Base-by-base conservation (phyloP, 2,113 vertebrate species). In the Glareola pratincola region DNA sequence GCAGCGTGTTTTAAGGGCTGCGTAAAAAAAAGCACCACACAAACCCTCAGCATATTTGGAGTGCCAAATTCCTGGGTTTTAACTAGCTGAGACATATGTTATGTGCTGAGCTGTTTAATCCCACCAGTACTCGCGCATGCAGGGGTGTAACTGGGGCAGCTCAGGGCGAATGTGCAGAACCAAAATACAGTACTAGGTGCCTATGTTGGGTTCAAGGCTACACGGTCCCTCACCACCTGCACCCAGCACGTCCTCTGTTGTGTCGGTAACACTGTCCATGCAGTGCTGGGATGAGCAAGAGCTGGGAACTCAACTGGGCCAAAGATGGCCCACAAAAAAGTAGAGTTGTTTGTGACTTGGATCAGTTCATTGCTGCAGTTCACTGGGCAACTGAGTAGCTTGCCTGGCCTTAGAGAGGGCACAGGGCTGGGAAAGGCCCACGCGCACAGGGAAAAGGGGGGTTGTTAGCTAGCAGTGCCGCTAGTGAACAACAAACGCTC, bases 11-110 rank as follows among this genome's bases (percentile, higher is more conserved):
- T 57, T 91, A 90, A 94, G 77, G 72, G 80, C 41, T 77, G 66
- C 0, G 0, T 51, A 64, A n/a, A 92, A 94, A 88, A 82, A 96
- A 56, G 41, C 10, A 19, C 13, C 19, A 8, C 4, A 39, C 8
- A 24, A 17, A 12, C 30, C 48, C 62, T 90, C 84, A 85, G 90
- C 90, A 94, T 93, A 91, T 79, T 57, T 88, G 77, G 48, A 90
- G 93, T 80, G 90, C 82, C 75, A 92, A 2, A 96, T 96, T 96
- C 94, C 85, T 90, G n/a, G 20, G 88, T 93, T 90, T 95, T 96
- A 96, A 80, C 92, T 74, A 73, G 92, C 75, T 90, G 82, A 92
- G 90, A 90, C 82, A 83, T 13, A 41, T 71, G 85, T 73, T 66
- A 77, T 13, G 62, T 77, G 95, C 93, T 90, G 96, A 96, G 92